These are phyloP conservation scores for Todiramphus saurophagus DNA, from an alignment of 2,113 vertebrate genomes.

Conservation along the genomic window DNA sequence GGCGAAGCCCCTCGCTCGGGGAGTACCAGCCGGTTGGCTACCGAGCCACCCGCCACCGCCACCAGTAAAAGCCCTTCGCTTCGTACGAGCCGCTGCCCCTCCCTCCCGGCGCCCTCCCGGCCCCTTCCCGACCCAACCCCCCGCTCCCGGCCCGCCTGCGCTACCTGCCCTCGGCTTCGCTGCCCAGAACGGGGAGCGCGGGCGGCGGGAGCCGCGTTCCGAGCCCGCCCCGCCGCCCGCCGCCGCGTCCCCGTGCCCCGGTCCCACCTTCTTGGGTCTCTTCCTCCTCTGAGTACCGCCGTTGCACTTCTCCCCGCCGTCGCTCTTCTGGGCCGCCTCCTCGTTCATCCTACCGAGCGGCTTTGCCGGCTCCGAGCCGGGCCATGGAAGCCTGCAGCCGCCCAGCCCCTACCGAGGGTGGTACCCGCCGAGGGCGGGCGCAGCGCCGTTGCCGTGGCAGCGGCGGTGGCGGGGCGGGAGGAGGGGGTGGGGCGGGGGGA, in stretches of 20 bases:
- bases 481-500: too few relatives aligned
- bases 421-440: conserved; percentile 51
- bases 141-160: background rate
- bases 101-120: background rate
- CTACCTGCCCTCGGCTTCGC: background rate
- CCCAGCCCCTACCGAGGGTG: background rate
- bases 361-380: conserved; percentile 8
- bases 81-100: background rate
- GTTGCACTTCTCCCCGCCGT: conserved; percentile 87
- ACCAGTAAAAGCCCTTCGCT: background rate
- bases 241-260: background rate
- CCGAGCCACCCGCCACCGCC: background rate
- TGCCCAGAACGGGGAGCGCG: background rate
- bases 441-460: conserved; percentile 87
- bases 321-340: conserved; percentile 86
- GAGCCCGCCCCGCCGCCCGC: background rate
- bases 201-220: background rate
- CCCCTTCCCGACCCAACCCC: background rate
- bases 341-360: conserved; percentile 73
- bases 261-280: conserved; percentile 90
- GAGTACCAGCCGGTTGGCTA: background rate
- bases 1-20: background rate
- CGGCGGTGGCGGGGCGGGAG: background rate
- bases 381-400: conserved; percentile 59
- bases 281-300: conserved; percentile 85